Base-by-base conservation (phyloP, 37 sponge, comb jelly and placozoan species). In the Geodia barretti region DNA sequence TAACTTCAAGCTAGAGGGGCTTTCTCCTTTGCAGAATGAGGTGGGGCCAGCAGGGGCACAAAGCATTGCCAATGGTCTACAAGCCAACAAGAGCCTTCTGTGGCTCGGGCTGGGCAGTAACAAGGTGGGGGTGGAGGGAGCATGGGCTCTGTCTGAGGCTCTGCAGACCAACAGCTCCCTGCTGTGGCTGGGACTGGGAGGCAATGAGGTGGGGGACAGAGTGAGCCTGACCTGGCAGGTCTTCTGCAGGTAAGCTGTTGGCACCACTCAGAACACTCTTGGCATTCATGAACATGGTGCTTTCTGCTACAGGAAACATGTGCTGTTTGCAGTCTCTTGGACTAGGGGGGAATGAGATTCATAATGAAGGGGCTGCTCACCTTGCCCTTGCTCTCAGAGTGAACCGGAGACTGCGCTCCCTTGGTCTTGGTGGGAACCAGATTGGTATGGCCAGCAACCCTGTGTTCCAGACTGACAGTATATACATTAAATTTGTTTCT, bases 71-170 rank as follows among this genome's bases (percentile, higher is more conserved):
- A 88, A 90, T 29, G 95, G 95, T 21, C 76, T 94, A 1, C 75
- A 77, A 71, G 71, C 66, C 1, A 92, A 92, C 73, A 69, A 63
- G 42, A 61, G 81, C 1, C 79, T 96, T 60, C 77, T 87, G 39
- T 96, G 96, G 96, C 66, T 96, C 1, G 91, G 93, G 3, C 85
- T 96, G 70, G 96, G 96, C 8, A 78, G 85, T 41, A 96, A 96
- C 79, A 23, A 43, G 33, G 32, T 96, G 5, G 96, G 89, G 1
- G 86, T 83, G 24, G 91, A 87, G 74, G 96, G 96, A 23, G 90
- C 89, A 19, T 90, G 93, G 93, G 91, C 91, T 35, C 81, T 96
- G 76, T 68, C 82, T 34, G 84, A 83, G 39, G 65, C 88, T 24
- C 83, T 96, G 11, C 79, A 39, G 54, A 63, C 70, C 41, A 90